phyloP scores from a whole-genome alignment of 2,888 invertebrate genomes.

The Spilosoma lubricipeda region DNA sequence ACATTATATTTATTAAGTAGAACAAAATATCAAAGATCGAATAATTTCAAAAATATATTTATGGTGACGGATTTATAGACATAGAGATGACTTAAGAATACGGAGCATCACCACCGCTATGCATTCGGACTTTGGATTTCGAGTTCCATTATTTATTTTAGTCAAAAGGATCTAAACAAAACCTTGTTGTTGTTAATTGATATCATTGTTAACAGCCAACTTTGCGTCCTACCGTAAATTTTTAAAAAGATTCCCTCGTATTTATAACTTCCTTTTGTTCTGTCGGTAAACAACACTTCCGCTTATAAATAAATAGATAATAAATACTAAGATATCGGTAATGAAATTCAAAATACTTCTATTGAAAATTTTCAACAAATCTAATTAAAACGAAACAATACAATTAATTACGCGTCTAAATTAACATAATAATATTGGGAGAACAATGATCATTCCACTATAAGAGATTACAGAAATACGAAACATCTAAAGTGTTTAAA shows the following conservation, averaged over 20 bases:
- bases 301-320: neutral
- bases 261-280: too few species aligned
- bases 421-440: constrained; percentile 19
- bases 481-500: constrained; percentile 8
- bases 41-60: too few species aligned
- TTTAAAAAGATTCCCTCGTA: too few species aligned
- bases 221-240: neutral
- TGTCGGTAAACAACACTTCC: neutral
- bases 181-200: neutral
- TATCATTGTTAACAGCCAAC: neutral
- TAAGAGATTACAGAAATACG: constrained; percentile 14
- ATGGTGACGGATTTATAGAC: too few species aligned
- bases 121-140: too few species aligned
- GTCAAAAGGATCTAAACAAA: neutral
- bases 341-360: constrained; percentile 3
- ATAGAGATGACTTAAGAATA: too few species aligned
- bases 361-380: constrained; percentile 10
- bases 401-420: constrained; percentile 19
- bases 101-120: too few species aligned
- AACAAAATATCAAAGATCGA: too few species aligned
- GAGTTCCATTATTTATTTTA: too few species aligned
- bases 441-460: constrained; percentile 16
- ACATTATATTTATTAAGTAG: too few species aligned
- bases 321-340: neutral
- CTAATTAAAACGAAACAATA: constrained; percentile 22